Conservation (phyloP, 2,888 invertebrate species). For the Zelleria hepariella region DNA sequence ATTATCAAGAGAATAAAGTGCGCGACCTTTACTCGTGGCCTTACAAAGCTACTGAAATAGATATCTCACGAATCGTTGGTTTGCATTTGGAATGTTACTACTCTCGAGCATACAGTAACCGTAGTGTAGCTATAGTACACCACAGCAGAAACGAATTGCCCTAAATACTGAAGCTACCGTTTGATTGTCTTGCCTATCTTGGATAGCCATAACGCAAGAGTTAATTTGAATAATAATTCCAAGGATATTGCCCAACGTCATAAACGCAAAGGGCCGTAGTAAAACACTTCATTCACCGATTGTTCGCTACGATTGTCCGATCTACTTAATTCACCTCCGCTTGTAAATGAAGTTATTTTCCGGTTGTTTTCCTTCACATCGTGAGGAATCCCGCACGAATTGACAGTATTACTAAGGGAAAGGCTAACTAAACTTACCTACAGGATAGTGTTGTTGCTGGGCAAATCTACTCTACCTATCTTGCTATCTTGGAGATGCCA, state of each 20-base stretch:
- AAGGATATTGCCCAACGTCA: neutral
- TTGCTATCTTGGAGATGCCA: neutral
- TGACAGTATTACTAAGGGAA: no score
- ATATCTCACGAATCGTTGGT: neutral
- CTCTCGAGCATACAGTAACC: neutral
- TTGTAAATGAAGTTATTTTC: neutral
- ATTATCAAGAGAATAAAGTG: neutral
- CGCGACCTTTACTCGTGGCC: neutral
- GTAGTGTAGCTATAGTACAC: neutral
- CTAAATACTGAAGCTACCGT: neutral
- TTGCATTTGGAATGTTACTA: neutral
- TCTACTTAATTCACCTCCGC: neutral
- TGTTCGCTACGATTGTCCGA: neutral
- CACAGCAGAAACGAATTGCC: neutral
- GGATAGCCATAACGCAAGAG: neutral
- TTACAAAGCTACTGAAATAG: neutral
- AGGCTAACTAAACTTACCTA: no score
- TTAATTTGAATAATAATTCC: neutral
- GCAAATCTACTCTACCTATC: no score
- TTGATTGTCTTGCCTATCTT: neutral
- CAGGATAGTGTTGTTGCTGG: no score
- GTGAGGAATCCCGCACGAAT: no score
- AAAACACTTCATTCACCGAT: neutral
- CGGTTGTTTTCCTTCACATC: neutral
- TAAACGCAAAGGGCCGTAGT: neutral